Evolutionary conservation across 2,888 invertebrate genomes (phyloP).

Genomic region (Tiliacea citrago): DNA sequence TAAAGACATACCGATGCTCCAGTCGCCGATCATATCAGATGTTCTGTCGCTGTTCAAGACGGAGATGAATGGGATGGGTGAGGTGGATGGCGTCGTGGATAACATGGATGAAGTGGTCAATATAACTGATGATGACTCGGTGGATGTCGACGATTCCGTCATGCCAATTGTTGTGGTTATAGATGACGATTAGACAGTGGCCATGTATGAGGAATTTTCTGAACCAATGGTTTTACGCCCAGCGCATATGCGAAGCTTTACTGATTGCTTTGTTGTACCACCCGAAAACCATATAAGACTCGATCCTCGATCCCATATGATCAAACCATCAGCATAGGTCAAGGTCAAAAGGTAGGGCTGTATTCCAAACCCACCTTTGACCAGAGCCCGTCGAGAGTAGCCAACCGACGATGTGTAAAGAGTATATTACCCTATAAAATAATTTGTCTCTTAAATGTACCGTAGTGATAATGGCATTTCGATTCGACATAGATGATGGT

Average conservation of each 20-base stretch:
- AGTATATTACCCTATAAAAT: not conserved
- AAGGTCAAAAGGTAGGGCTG: not conserved
- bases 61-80: conserved; percentile 59
- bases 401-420: not conserved
- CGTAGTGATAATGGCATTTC: conserved; percentile 24
- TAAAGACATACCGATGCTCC: conserved; percentile 60
- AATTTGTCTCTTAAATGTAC: conserved; percentile 20
- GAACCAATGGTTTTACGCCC: not conserved
- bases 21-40: conserved; percentile 86
- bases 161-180: conserved; percentile 42
- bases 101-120: conserved; percentile 73
- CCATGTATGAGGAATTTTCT: not conserved
- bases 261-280: not conserved
- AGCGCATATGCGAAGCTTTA: not conserved
- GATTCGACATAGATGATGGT: conserved; percentile 11
- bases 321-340: not conserved
- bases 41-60: conserved; percentile 83
- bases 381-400: not conserved
- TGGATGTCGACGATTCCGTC: conserved; percentile 27
- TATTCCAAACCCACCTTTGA: not conserved
- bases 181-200: conserved; percentile 48
- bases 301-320: not conserved
- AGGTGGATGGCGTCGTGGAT: conserved; percentile 72
- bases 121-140: conserved; percentile 71
- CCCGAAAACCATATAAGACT: not conserved